Base-by-base conservation (phyloP, 1,140 invertebrate genomes). In the Drosophila saltans region DNA sequence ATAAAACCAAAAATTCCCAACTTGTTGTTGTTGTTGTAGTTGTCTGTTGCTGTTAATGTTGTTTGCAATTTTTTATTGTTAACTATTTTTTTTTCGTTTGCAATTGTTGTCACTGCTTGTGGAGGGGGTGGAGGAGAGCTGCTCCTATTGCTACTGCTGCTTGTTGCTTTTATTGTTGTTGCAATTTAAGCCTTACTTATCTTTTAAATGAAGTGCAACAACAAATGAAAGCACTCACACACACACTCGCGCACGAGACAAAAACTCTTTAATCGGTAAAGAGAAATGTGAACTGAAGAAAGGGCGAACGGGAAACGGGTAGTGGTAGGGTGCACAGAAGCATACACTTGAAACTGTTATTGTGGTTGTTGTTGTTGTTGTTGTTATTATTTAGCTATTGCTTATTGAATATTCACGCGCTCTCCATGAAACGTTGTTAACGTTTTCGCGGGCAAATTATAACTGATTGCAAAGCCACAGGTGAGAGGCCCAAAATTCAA, bases 391-490 rank as follows among this genome's bases (percentile, higher is more conserved):
- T 16, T 16, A 16, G 16, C 30, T 68, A 55, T 16, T 67, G 28
- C 70, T 48, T 74, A 62, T 41, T 52, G 33, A 28, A 55, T 62
- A 26, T 65, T 66, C 33, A 60, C 76, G 58, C 56, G 71, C 60
- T 28, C n/a, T 70, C 36, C 69, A 60, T 84, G 57, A 64, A 61
- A 72, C 80, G 83, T 73, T 76, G 78, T 83, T 88, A 80, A 69
- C 83, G 82, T 85, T 86, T 88, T 88, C 78, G 76, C 83, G 83
- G 84, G 72, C 58, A 76, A 86, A 82, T 82, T 63, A 79, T 79
- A 75, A 86, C 82, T 83, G 78, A 80, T 76, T 76, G 68, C 72
- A 21, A 21, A 57, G 64, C 61, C 41, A 66, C 68, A 72, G 81
- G 71, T 72, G 66, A 72, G 64, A 71, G 56, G 56, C 60, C 41